Evolutionary conservation across 2,797 vertebrate species (phyloP).

Genomic region (Acropternis orthonyx): DNA sequence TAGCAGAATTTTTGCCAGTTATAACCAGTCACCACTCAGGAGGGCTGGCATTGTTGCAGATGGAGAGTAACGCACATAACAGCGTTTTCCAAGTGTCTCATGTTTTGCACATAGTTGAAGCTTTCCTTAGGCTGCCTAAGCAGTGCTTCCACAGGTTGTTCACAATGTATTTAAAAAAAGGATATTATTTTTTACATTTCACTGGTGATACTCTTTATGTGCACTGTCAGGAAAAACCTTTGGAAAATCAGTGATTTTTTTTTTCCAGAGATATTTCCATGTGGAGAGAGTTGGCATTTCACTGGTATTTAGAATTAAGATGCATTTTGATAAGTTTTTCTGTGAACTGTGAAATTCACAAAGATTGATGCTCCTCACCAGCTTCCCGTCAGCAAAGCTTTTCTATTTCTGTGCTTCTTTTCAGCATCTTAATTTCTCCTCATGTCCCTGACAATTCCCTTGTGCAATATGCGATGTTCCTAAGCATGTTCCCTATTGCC

Average conservation of each 20-base stretch:
- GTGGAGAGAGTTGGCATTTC: neutral
- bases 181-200: neutral
- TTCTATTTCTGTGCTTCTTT: neutral
- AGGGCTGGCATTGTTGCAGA: neutral
- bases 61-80: neutral
- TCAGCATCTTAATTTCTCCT: neutral
- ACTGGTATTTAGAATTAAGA: neutral
- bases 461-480: neutral
- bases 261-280: neutral
- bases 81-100: rapidly evolving
- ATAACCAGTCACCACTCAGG: neutral
- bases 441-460: neutral
- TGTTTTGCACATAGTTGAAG: neutral
- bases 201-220: neutral
- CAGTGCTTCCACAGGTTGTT: neutral
- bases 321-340: neutral
- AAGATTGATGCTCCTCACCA: neutral
- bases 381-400: neutral
- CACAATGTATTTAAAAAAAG: neutral
- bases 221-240: neutral
- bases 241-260: rapidly evolving
- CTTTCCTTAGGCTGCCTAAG: neutral
- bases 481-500: neutral
- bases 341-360: neutral
- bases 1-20: slow-evolving; percentile 3